These are phyloP conservation scores for Theristicus caerulescens DNA, from an alignment of 2,113 vertebrate genomes.

Conservation along the genomic window DNA sequence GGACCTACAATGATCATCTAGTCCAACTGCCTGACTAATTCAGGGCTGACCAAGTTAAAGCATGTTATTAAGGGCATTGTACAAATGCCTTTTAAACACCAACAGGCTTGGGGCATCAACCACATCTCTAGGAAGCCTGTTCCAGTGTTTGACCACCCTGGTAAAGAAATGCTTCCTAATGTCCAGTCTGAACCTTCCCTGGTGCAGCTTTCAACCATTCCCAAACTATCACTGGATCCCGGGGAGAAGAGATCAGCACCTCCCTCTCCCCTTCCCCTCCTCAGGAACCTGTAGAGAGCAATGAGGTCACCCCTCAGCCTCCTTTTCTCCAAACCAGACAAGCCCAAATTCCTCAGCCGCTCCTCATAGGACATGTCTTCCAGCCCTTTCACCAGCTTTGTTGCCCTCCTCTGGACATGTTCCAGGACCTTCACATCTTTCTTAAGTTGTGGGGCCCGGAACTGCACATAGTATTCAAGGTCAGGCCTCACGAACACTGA, in stretches of 20 bases:
- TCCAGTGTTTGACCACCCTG: not conserved
- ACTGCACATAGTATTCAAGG: not conserved
- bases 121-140: not conserved
- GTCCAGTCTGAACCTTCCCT: not conserved
- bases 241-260: not conserved
- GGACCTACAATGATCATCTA: not conserved
- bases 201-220: not conserved
- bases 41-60: not conserved
- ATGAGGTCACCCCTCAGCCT: not conserved
- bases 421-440: not conserved
- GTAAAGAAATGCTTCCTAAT: not conserved
- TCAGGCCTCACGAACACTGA: not conserved
- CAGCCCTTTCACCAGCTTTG: not conserved
- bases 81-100: not conserved
- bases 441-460: not conserved
- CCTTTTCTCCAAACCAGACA: not conserved
- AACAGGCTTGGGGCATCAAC: not conserved
- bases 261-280: not conserved
- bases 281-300: not conserved
- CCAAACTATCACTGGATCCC: fast-evolving
- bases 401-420: not conserved
- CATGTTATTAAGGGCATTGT: not conserved
- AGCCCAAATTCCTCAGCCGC: not conserved
- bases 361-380: not conserved
- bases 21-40: not conserved